Base-by-base conservation (phyloP, 2,797 vertebrate genomes). In the Platyrinchus mystaceus region DNA sequence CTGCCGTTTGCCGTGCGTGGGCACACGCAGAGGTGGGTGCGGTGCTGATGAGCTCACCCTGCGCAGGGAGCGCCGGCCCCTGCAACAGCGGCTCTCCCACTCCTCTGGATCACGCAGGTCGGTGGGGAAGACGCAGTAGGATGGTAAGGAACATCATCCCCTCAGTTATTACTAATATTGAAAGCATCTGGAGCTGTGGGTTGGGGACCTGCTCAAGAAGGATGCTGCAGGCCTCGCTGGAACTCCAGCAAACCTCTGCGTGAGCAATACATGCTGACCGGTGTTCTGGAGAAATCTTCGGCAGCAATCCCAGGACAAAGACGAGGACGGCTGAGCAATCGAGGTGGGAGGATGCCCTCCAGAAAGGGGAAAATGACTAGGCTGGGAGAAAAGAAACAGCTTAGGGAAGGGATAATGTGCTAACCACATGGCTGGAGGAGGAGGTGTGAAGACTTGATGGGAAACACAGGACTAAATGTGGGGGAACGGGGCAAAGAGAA, bases 371-470 rank as follows among this genome's bases (percentile, higher is more conserved):
- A 85, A 81, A 76, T 9, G 36, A 44, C 87, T 66, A 58, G 79
- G 19, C 59, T 16, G 37, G 12, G 75, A 80, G 60, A 41, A 76
- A 84, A 84, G 86, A 39, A 47, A 18, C 4, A 22, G 23, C 3
- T 52, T 41, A 23, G 56, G 60, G 66, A 55, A 64, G 63, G 63
- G 63, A 36, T 78, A 88, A 90, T 64, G 32, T 0, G 0, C 66
- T 68, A 81, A 62, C 53, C 74, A 76, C 59, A 41, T 70, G 91
- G 86, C 43, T 78, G 58, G 76, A 90, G 76, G 53, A 88, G 90
- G 67, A 94, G 87, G 78, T 87, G 92, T 78, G 89, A 90, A 68
- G 77, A 39, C 77, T n/a, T 67, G 63, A 73, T 83, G 84, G 78
- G 73, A 93, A 94, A 81, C 58, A 32, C 66, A 36, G 82, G 49